Evolutionary conservation across 2,888 invertebrate genomes (phyloP).

Genomic region (Leucophenga montana): DNA sequence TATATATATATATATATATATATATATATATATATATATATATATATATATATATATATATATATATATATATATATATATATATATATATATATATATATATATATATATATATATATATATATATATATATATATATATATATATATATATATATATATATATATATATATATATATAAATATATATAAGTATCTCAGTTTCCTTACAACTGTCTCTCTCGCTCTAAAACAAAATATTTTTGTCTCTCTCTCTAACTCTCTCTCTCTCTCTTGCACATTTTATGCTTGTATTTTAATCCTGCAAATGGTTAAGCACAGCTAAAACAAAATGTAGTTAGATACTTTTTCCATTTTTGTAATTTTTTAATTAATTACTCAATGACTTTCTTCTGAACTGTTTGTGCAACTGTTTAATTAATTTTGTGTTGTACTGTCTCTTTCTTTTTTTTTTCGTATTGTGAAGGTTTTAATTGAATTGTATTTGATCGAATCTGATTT

Average conservation of each 20-base stretch:
- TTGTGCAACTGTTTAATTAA: conserved; percentile 28
- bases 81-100: too few species aligned
- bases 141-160: too few species aligned
- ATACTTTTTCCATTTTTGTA: conserved; percentile 32
- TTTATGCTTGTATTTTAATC: conserved; percentile 13
- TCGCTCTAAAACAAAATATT: too few species aligned
- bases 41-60: too few species aligned
- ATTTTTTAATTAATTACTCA: conserved; percentile 27
- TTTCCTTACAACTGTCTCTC: too few species aligned
- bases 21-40: too few species aligned
- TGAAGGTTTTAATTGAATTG: conserved; percentile 23
- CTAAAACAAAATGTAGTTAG: conserved; percentile 33
- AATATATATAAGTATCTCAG: too few species aligned
- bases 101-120: too few species aligned
- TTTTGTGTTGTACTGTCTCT: conserved; percentile 27
- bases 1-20: too few species aligned
- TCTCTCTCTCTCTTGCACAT: neutral
- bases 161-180: too few species aligned
- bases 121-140: too few species aligned
- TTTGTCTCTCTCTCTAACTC: neutral
- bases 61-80: too few species aligned
- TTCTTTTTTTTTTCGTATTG: conserved; percentile 26
- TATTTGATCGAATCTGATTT: conserved; percentile 15
- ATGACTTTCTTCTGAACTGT: conserved; percentile 29
- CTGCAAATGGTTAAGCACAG: conserved; percentile 13